Conservation (phyloP, 2,888 invertebrate species). For the Chrysodeixis includens region DNA sequence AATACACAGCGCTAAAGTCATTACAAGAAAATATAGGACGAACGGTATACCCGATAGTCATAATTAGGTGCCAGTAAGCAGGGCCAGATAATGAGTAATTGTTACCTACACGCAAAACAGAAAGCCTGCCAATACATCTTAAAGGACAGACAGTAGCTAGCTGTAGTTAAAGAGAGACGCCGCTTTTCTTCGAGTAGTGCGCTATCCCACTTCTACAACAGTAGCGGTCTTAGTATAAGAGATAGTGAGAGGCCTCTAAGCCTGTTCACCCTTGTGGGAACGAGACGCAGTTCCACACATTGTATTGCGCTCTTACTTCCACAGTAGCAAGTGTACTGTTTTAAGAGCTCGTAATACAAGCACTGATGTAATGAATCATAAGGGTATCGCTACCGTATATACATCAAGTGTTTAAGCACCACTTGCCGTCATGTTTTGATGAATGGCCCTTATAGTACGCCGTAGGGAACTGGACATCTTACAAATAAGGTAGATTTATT, state of each 20-base stretch:
- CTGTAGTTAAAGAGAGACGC: no score
- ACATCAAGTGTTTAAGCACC: not conserved
- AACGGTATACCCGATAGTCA: not conserved
- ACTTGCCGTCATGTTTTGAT: not conserved
- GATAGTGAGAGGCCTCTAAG: no score
- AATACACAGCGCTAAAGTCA: not conserved
- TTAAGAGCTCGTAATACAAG: no score
- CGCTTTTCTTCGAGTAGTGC: no score
- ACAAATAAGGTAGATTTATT: not conserved
- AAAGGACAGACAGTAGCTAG: no score
- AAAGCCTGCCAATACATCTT: no score
- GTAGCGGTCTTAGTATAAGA: no score
- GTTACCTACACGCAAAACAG: not conserved
- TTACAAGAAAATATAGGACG: not conserved
- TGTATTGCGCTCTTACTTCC: no score
- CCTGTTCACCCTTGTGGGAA: no score
- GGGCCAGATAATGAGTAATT: not conserved
- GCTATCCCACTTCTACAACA: no score
- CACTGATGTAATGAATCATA: not conserved
- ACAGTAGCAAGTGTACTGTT: no score
- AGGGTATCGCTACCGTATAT: not conserved
- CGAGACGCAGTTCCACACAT: no score
- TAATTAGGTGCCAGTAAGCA: conserved; percentile 2
- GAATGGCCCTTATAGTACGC: not conserved
- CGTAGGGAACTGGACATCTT: not conserved